Conservation (phyloP, 2,113 vertebrate species). For the Chunga burmeisteri region DNA sequence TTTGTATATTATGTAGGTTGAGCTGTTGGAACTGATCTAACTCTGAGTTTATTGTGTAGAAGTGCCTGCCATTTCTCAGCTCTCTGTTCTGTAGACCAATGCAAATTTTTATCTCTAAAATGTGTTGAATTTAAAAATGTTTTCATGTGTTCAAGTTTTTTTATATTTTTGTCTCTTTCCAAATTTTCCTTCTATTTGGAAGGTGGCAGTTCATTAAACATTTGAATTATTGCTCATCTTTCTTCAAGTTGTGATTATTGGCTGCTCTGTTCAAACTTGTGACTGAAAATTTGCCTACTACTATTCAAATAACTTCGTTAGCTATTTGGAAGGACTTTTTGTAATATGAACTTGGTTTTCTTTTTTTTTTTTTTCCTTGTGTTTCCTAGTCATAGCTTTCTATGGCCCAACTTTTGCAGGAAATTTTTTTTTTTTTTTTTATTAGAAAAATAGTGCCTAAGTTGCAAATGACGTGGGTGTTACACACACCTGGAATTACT, state of each 20-base stretch:
- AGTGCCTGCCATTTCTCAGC: not conserved
- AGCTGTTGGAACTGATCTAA: not conserved
- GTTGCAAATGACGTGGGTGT: too few species aligned
- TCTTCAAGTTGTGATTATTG: not conserved
- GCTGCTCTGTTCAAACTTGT: not conserved
- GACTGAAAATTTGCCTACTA: not conserved
- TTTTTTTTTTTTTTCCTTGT: not conserved
- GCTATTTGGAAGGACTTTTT: not conserved
- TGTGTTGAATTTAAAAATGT: not conserved
- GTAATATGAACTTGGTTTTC: fast-evolving
- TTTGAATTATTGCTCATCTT: not conserved
- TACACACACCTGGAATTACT: not conserved
- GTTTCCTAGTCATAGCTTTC: not conserved
- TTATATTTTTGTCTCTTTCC: not conserved
- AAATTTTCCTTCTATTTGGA: not conserved
- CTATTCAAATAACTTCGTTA: not conserved
- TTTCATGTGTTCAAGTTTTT: not conserved
- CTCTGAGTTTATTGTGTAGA: too few species aligned
- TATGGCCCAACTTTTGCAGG: not conserved
- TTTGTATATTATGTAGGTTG: not conserved
- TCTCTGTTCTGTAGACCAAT: not conserved
- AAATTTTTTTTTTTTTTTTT: not conserved
- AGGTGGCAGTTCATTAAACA: conserved; percentile 38
- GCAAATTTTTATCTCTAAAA: not conserved
- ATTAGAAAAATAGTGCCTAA: not conserved